phyloP scores from a whole-genome alignment of 2,888 invertebrate genomes.

The Eudasyphora cyanicolor region DNA sequence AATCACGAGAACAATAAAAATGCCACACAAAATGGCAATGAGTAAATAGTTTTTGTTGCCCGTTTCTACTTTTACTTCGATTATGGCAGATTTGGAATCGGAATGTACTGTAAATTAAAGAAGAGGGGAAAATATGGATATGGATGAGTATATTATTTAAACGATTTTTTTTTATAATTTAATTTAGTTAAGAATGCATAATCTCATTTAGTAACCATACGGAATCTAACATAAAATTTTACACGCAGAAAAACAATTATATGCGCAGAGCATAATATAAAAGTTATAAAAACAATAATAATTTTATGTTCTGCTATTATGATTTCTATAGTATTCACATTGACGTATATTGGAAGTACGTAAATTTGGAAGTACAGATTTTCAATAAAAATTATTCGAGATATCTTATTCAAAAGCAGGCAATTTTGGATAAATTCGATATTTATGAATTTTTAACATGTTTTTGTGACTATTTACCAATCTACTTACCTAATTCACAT shows the following conservation, averaged over 20 bases:
- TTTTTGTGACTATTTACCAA: not conserved
- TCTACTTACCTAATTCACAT: conserved; percentile 86
- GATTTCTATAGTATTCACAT: too few relatives aligned
- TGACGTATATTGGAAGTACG: too few relatives aligned
- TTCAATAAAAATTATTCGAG: too few relatives aligned
- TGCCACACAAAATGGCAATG: conserved; percentile 80
- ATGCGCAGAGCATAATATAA: not conserved
- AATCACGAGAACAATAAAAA: conserved; percentile 78
- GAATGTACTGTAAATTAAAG: conserved; percentile 74
- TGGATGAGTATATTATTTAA: not conserved
- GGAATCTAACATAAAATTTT: too few relatives aligned
- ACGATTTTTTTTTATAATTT: not conserved
- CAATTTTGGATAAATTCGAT: not conserved
- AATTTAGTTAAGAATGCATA: not conserved
- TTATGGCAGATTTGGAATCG: conserved; percentile 81
- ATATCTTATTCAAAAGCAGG: not conserved
- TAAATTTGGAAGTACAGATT: too few relatives aligned
- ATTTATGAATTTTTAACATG: not conserved
- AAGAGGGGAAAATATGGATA: not conserved
- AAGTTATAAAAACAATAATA: not conserved
- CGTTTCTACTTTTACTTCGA: conserved; percentile 89
- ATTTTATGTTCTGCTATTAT: too few relatives aligned
- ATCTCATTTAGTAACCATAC: not conserved
- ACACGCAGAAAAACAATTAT: not conserved
- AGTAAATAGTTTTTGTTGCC: conserved; percentile 78